Evolutionary conservation across 2,888 invertebrate species (phyloP), one percentile per base, ranked within the genome.

Genomic region (Drosophila diplacantha): DNA sequence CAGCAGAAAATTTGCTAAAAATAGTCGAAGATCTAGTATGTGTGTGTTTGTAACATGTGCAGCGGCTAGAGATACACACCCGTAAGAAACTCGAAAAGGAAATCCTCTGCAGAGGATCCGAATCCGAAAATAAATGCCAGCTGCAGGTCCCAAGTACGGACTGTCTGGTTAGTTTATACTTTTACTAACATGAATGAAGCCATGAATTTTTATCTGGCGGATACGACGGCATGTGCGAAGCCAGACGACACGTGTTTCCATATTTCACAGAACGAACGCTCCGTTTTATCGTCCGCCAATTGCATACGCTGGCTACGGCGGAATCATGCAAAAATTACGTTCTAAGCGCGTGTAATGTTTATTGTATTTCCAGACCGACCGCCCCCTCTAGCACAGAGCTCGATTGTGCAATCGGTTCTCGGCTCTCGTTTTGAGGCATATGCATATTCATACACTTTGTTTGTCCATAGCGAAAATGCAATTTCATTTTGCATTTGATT

Each of bases 401-500:
- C n/a, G 11, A 37, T 64, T 64, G 63, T 38, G 55, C 63, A 64
- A 64, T 49, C 47, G 29, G 20, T 50, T 18, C 38, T 53, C 31
- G 34, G 41, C 29, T 38, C 16, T 57, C 22, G 22, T 38, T 49
- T 31, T 20, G 16, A 31, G 16, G 22, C 22, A 2, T 29, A 44
- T 55, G 51, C 56, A 63, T 62, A 67, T 55, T 63, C 44, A 57
- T 57, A 51, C 63, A 66, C 73, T 73, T 60, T 69, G 59, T 73
- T 73, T 57, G 59, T 58, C 63, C 32, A 64, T 61, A 65, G 69
- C 44, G 37, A 52, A 54, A 67, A 62, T 69, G 66, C 52, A 66
- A 64, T 69, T 65, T 37, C 66, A 67, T 57, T 65, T 71, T 58
- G 63, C 58, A 66, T 77, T 75, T 69, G 63, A 70, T 65, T 73